These are phyloP conservation scores for Eupithecia pulchellata DNA, from an alignment of 2,888 invertebrate genomes.

Conservation along the genomic window DNA sequence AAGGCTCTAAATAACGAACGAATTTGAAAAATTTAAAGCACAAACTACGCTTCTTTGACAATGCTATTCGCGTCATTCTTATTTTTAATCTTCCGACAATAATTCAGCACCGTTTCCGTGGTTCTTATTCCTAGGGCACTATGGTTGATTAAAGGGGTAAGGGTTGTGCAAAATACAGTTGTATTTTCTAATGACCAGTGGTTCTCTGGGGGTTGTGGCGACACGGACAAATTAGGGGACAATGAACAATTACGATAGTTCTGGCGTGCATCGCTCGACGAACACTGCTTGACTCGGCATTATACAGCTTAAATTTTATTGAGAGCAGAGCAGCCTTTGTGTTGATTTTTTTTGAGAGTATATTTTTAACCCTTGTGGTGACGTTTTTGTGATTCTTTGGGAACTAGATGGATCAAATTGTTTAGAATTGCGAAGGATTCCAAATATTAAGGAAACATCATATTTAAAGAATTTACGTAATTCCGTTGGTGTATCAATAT, in stretches of 20 bases:
- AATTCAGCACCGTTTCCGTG: not conserved
- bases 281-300: not conserved
- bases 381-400: not conserved
- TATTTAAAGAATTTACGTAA: no score
- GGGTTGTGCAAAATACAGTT: constrained; percentile 15
- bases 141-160: not conserved
- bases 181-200: constrained; percentile 51
- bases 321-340: not conserved
- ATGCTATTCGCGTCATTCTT: constrained; percentile 23
- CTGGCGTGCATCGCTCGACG: constrained; percentile 34
- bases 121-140: not conserved
- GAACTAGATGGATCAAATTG: not conserved
- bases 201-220: constrained; percentile 53
- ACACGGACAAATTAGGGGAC: constrained; percentile 65
- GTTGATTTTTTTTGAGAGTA: not conserved
- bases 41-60: constrained; percentile 31
- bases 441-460: no score
- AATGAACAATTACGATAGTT: constrained; percentile 62
- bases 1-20: not conserved
- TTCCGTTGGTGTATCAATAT: no score
- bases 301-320: constrained; percentile 1
- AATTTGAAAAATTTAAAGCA: constrained; percentile 3
- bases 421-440: not conserved
- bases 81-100: not conserved
- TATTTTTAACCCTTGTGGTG: no score